phyloP scores from a whole-genome alignment of 2,113 vertebrate genomes.

The Xiphophorus hellerii region DNA sequence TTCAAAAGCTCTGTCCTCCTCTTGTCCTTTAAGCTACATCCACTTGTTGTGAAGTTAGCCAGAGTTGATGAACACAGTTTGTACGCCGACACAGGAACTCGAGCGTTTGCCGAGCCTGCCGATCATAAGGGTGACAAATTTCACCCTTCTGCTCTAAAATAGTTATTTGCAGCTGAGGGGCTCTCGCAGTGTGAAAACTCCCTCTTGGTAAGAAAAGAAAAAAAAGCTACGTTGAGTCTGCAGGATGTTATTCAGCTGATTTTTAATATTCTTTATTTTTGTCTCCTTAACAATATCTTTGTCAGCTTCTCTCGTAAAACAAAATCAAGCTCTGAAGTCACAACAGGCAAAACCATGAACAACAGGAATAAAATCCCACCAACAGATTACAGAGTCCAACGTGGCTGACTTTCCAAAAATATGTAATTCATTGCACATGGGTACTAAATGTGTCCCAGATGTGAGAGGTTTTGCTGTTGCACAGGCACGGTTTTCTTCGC shows the following conservation, averaged over 20 bases:
- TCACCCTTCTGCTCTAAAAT: slow-evolving; percentile 77
- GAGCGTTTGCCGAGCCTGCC: slow-evolving; percentile 72
- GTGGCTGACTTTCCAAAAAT: slow-evolving; percentile 67
- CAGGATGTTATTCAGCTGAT: neutral
- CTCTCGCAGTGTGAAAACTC: slow-evolving; percentile 47
- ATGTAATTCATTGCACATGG: slow-evolving; percentile 78
- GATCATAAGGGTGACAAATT: slow-evolving; percentile 74
- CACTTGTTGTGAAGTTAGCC: slow-evolving; percentile 30
- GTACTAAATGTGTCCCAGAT: slow-evolving; percentile 76
- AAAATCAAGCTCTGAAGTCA: slow-evolving; percentile 46
- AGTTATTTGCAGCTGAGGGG: slow-evolving; percentile 64
- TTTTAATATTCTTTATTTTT: neutral
- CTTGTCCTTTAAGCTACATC: neutral
- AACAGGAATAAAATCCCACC: slow-evolving; percentile 64
- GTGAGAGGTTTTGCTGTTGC: slow-evolving; percentile 67
- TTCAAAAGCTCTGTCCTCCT: neutral
- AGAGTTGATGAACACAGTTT: slow-evolving; percentile 53
- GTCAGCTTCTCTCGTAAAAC: slow-evolving; percentile 23
- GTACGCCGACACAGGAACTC: slow-evolving; percentile 69
- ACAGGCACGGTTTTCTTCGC: slow-evolving; percentile 47
- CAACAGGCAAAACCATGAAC: slow-evolving; percentile 62
- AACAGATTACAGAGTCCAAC: slow-evolving; percentile 71
- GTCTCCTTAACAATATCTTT: slow-evolving; percentile 9
- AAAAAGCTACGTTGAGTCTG: slow-evolving; percentile 2
- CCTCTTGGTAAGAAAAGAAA: slow-evolving; percentile 3